phyloP scores from a whole-genome alignment of 2,797 vertebrate species.

The Cercopithecus diana region DNA sequence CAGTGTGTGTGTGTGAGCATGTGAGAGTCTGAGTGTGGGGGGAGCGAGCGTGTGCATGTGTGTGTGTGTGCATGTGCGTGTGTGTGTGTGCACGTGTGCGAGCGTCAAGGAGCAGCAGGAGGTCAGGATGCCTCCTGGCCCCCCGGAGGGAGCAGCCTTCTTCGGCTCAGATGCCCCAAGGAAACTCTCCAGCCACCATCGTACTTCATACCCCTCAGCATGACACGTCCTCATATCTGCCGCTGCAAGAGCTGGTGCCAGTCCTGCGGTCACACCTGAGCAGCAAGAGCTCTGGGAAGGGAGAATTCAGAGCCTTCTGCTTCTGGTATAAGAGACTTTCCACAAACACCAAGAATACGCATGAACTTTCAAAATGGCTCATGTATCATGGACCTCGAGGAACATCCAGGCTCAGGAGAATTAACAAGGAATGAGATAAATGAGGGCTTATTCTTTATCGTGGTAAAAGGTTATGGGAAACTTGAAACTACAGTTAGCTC shows the following conservation, averaged over 20 bases:
- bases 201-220: background rate
- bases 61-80: accelerated
- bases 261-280: background rate
- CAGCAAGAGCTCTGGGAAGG: background rate
- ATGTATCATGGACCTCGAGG: background rate
- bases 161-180: background rate
- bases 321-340: background rate
- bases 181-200: background rate
- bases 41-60: accelerated
- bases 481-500: background rate
- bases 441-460: background rate
- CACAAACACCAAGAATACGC: background rate
- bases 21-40: background rate
- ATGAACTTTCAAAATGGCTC: background rate
- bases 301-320: background rate
- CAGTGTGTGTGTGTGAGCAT: background rate
- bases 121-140: background rate
- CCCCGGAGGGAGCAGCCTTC: background rate
- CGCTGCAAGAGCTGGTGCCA: accelerated
- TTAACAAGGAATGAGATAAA: background rate
- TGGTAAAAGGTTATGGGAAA: background rate
- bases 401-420: background rate
- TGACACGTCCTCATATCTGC: background rate
- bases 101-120: background rate
- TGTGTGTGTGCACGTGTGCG: accelerated